Percentiles rank a stretch among this genome's conserved stretches.
phyloP scores from a whole-genome alignment of 2,113 vertebrate species.

The Ranitomeya imitator region DNA sequence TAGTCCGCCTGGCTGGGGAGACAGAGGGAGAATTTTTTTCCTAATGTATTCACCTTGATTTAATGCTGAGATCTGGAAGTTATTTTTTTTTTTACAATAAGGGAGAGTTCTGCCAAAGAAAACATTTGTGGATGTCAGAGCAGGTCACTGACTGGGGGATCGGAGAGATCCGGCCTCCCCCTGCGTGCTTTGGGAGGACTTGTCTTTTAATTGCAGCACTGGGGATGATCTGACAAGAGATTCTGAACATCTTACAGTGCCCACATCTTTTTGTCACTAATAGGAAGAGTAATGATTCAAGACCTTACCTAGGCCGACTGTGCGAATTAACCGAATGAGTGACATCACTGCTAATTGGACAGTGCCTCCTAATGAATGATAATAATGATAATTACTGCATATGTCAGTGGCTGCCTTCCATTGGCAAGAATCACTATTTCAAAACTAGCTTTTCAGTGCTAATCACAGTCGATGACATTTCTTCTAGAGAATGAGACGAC shows the following conservation, averaged over 20 bases:
- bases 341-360: constrained; percentile 17
- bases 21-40: constrained; percentile 51
- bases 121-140: constrained; percentile 65
- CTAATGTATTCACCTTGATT: constrained; percentile 67
- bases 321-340: neutral
- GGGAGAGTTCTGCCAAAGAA: constrained; percentile 69
- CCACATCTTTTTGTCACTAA: constrained; percentile 24
- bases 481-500: constrained; percentile 16
- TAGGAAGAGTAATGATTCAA: neutral
- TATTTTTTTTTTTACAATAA: constrained; percentile 67
- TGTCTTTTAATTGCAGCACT: constrained; percentile 18
- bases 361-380: constrained; percentile 14
- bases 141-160: constrained; percentile 45
- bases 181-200: constrained; percentile 15
- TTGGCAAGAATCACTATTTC: constrained; percentile 2
- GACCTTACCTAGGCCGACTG: neutral
- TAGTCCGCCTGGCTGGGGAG: constrained; percentile 40
- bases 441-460: neutral
- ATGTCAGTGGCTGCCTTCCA: constrained; percentile 25
- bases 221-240: constrained; percentile 11
- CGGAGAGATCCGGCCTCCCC: constrained; percentile 15
- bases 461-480: constrained; percentile 31
- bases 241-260: constrained; percentile 1
- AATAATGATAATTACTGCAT: constrained; percentile 7
- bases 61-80: constrained; percentile 73